phyloP scores from a whole-genome alignment of 2,888 invertebrate species.

The Onchidella celtica region DNA sequence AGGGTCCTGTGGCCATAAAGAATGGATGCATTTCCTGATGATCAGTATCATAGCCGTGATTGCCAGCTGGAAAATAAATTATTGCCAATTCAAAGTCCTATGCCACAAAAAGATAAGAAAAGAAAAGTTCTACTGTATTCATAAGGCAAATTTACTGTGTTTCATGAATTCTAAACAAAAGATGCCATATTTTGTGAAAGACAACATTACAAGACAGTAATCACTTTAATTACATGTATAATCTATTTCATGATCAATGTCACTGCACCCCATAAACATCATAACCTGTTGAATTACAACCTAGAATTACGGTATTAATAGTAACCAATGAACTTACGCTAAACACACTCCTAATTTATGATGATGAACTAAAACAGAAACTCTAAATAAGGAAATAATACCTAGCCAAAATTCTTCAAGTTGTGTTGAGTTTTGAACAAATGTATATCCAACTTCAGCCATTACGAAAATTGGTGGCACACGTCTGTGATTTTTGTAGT shows the following conservation, averaged over 20 bases:
- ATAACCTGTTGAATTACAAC: no score
- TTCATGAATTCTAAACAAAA: no score
- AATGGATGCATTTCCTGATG: conserved; percentile 85
- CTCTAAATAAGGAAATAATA: no score
- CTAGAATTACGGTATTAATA: no score
- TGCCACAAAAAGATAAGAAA: neutral
- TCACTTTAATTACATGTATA: neutral
- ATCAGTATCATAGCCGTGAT: conserved; percentile 81
- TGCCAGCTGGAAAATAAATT: conserved; percentile 60
- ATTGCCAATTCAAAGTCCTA: neutral
- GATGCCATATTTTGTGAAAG: neutral
- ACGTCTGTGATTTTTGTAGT: neutral
- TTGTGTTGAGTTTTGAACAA: neutral
- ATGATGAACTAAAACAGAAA: no score
- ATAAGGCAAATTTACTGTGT: neutral
- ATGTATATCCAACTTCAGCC: neutral
- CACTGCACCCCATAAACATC: no score
- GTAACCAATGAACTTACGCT: no score
- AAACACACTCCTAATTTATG: no score
- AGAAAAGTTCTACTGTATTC: neutral
- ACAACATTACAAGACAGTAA: neutral
- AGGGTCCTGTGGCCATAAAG: conserved; percentile 85
- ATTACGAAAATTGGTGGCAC: neutral
- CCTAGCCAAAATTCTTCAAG: neutral
- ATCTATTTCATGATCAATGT: no score